Percentiles rank a stretch among this genome's conserved stretches.
Evolutionary conservation across 1,140 invertebrate genomes (phyloP).

Genomic region (Armadillidium nasatum): DNA sequence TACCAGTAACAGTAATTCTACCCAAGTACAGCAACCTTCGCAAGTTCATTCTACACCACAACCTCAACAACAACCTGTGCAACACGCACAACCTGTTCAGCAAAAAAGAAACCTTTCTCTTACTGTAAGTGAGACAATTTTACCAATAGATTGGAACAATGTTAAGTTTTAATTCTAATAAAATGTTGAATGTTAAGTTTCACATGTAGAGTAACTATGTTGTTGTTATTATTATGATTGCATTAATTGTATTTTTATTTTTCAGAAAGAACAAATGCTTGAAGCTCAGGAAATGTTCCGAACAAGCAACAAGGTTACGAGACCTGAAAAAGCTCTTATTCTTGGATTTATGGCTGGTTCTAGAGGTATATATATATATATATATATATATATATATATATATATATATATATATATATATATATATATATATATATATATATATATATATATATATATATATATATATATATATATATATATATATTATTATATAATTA

Average conservation of each 20-base stretch:
- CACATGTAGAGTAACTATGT: no score
- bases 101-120: constrained; percentile 65
- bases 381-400: no score
- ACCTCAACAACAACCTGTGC: constrained; percentile 30
- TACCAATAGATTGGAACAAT: no score
- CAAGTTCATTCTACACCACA: constrained; percentile 25
- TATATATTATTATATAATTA: no score
- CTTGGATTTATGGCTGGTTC: constrained; percentile 96
- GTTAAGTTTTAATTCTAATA: no score
- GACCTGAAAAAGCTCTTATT: constrained; percentile 94
- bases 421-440: no score
- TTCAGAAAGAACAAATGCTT: constrained; percentile 75
- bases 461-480: no score
- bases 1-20: constrained; percentile 24
- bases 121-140: constrained; percentile 58
- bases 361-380: constrained; percentile 59
- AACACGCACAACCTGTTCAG: constrained; percentile 44
- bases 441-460: no score
- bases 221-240: constrained; percentile 47
- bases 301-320: constrained; percentile 88
- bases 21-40: constrained; percentile 30
- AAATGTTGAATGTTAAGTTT: no score
- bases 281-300: constrained; percentile 97
- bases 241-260: constrained; percentile 49
- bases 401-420: no score